phyloP scores from a whole-genome alignment of 1,140 invertebrate species.

The Drosophila orena region DNA sequence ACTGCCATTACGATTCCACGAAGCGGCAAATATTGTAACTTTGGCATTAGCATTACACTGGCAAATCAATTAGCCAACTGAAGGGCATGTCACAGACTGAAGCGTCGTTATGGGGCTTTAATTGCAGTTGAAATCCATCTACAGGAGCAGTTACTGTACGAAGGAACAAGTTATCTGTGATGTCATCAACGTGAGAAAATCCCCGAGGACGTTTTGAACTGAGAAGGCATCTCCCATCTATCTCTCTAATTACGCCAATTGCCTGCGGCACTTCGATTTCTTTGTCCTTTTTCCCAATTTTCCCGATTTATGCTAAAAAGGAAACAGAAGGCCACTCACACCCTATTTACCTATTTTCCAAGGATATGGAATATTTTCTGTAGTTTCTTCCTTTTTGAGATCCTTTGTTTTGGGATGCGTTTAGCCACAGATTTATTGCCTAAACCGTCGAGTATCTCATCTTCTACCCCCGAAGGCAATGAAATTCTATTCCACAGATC shows the following conservation, averaged over 20 bases:
- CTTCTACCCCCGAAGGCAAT: constrained; percentile 38
- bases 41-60: constrained; percentile 62
- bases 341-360: constrained; percentile 31
- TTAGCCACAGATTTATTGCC: constrained; percentile 78
- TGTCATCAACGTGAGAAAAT: constrained; percentile 67
- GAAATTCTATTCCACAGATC: constrained; percentile 11
- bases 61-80: constrained; percentile 54
- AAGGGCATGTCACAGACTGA: constrained; percentile 2
- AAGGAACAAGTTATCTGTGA: constrained; percentile 1
- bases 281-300: constrained; percentile 42
- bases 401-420: constrained; percentile 56
- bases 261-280: constrained; percentile 55
- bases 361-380: constrained; percentile 18
- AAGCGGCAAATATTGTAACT: constrained; percentile 67
- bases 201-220: constrained; percentile 4
- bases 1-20: constrained; percentile 10
- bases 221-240: constrained; percentile 17
- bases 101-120: constrained; percentile 54
- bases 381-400: constrained; percentile 59
- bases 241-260: constrained; percentile 75
- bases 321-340: constrained; percentile 63
- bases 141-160: not conserved
- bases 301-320: constrained; percentile 73
- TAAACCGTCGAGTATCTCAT: constrained; percentile 39
- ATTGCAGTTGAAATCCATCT: constrained; percentile 23